These are phyloP conservation scores for Aphis craccivora DNA, from an alignment of 1,140 invertebrate species.

Conservation along the genomic window DNA sequence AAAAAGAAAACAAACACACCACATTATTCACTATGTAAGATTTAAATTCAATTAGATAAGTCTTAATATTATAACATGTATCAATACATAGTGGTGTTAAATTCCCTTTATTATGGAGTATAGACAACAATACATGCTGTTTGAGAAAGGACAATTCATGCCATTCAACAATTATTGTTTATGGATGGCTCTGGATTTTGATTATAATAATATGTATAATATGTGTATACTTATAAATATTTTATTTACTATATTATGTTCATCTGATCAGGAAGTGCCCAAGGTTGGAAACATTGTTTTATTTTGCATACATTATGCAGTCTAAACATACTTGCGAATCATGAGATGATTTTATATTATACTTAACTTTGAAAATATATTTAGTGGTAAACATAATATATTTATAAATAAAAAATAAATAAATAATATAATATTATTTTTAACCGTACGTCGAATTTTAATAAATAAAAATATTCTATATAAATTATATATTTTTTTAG, in stretches of 20 bases:
- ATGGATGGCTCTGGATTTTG: not conserved
- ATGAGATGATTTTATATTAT: not conserved
- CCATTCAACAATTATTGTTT: not conserved
- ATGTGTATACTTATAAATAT: not conserved
- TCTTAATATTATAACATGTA: not conserved
- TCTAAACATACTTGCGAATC: not conserved
- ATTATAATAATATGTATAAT: not conserved
- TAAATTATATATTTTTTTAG: not conserved
- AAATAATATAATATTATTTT: too few species aligned
- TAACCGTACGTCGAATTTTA: not conserved
- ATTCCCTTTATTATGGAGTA: not conserved
- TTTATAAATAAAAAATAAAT: too few species aligned
- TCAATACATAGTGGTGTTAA: not conserved
- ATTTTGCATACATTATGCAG: not conserved
- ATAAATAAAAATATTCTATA: not conserved
- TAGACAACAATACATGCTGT: not conserved
- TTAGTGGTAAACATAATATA: not conserved
- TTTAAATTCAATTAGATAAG: not conserved
- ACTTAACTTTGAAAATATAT: conserved; percentile 5
- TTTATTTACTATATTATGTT: not conserved
- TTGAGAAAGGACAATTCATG: not conserved
- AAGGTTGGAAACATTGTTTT: conserved; percentile 36
- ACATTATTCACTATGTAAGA: not conserved
- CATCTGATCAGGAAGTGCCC: not conserved
- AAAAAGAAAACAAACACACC: too few species aligned